Evolutionary conservation across 2,797 vertebrate species (phyloP), one percentile per base, ranked within the genome.

Genomic region (Sebastes oblongus): DNA sequence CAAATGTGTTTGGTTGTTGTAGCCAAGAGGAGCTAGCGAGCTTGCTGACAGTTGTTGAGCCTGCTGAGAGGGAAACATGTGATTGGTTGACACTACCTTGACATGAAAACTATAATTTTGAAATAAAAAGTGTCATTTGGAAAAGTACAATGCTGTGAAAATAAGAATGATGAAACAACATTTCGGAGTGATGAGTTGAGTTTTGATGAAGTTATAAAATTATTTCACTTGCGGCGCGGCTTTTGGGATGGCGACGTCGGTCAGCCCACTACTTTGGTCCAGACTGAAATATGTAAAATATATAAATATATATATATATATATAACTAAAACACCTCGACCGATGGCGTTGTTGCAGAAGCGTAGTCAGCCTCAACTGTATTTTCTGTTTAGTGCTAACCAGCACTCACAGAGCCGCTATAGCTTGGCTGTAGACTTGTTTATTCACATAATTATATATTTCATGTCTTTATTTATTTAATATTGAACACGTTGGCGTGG

Each of bases 401-500:
- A 52, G 50, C 50, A 20, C 20, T 46, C 18, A 64, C 16, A 64
- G 32, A 66, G 56, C 20, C 20, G 32, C 27, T 22, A 72, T 22
- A 72, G n/a, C n/a, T 25, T 14, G 14, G 30, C 59, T 55, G 12
- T 29, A 25, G 27, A 69, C 70, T 50, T 54, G 6, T 72, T 71
- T 68, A 72, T 65, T 75, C 14, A 24, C 8, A 5, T 64, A 3
- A 66, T 29, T 58, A 60, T 74, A 76, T 50, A 71, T 71, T 66
- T 39, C 30, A 54, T 70, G 10, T 70, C 5, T 20, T 42, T 74
- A 27, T 81, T 67, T 72, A 76, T 73, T 76, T 80, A 56, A 56
- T 72, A 76, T 22, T 67, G 76, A 84, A 89, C 86, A 88, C 67
- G 70, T 83, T 79, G 77, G 69, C 60, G 20, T 29, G 46, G 68